Base-by-base conservation (phyloP, 2,797 vertebrate genomes). In the Arctocebus calabarensis region DNA sequence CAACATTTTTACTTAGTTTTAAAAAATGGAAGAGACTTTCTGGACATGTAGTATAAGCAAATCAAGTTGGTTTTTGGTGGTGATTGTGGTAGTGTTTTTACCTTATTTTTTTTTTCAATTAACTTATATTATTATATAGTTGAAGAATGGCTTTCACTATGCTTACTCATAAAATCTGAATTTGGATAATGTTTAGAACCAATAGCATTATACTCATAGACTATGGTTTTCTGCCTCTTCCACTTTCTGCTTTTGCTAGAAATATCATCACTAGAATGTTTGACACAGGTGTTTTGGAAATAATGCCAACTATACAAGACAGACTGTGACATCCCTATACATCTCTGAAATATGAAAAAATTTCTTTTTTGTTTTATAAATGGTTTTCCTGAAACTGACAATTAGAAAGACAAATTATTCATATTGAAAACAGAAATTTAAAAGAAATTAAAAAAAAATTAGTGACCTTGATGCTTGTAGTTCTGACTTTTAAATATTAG, bases 401-500 rank as follows among this genome's bases (percentile, higher is more conserved):
- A n/a, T 52, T 20, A 88, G 1, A 59, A 22, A 81, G 84, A 55
- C 4, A 91, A 95, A 87, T 77, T 75, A 37, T 29, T 84, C 89
- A 81, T 25, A 73, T 73, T 78, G 16, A 73, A 86, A 94, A 37
- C 4, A 37, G 20, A 94, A 89, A 40, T 92, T 85, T 48, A 48
- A 48, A n/a, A 52, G 84, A 88, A 95, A 88, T n/a, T n/a, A 37
- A 84, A 91, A 79, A 43, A 89, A 90, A 61, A 94, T 66, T 29
- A 93, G 64, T 45, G 57, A 71, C 13, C 48, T 90, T 79, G 27
- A 55, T 84, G 2, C 25, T 22, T 92, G 52, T 66, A 71, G 29
- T 95, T 89, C 83, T 79, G 93, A 55, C n/a, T 88, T 88, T 59
- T 77, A 94, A 84, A 43, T 79, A 85, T 89, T 68, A 91, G 48